A percentile compares a stretch with the other conserved stretches of the same genome.
phyloP scores from a whole-genome alignment of 2,888 invertebrate species.

The Chydorus sphaericus region DNA sequence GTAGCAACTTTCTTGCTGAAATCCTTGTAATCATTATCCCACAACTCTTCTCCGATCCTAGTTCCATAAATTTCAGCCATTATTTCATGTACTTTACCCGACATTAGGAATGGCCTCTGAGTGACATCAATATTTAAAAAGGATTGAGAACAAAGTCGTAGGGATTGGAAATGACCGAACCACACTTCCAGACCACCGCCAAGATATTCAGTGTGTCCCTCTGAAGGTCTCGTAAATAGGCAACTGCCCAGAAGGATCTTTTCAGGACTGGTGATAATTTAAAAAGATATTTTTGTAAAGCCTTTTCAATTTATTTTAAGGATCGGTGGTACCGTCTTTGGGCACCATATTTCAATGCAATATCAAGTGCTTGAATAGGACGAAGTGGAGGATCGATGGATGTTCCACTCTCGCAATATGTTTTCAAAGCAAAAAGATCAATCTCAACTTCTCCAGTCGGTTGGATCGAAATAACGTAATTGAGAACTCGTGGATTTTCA shows the following conservation, averaged over 20 bases:
- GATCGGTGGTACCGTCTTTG: constrained; percentile 33
- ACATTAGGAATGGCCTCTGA: constrained; percentile 59
- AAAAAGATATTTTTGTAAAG: neutral
- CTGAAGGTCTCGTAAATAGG: constrained; percentile 27
- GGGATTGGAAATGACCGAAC: constrained; percentile 85
- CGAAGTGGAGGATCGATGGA: constrained; percentile 38
- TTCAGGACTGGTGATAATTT: neutral
- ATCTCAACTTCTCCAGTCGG: constrained; percentile 6
- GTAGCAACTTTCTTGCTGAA: constrained; percentile 10
- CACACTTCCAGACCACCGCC: constrained; percentile 77
- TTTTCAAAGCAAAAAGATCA: constrained; percentile 3
- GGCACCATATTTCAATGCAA: constrained; percentile 55
- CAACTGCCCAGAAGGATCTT: neutral
- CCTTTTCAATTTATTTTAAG: no score
- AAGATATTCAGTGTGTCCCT: constrained; percentile 41
- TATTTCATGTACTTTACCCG: neutral
- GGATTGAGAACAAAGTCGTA: constrained; percentile 73
- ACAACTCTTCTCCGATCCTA: neutral
- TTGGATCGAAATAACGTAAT: neutral
- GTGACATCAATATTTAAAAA: constrained; percentile 83
- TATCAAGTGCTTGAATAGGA: constrained; percentile 65
- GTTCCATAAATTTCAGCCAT: constrained; percentile 8
- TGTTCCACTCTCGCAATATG: constrained; percentile 22
- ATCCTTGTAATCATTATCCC: neutral
- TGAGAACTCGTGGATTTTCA: neutral